These are phyloP conservation scores for Cyclophora punctaria DNA, from an alignment of 2,888 invertebrate species.

Conservation along the genomic window DNA sequence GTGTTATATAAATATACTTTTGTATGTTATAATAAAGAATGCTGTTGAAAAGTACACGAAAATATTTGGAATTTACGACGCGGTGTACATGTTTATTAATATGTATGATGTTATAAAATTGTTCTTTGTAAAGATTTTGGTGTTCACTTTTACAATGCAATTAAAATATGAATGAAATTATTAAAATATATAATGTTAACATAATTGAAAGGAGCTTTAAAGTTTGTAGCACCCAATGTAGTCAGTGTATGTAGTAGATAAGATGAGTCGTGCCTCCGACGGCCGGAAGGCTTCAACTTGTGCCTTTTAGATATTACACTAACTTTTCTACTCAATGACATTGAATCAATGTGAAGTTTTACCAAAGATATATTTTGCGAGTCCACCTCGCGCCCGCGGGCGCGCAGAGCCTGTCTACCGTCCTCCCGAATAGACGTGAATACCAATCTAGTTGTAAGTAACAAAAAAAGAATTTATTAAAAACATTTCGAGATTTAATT, in stretches of 20 bases:
- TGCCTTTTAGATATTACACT: slow-evolving; percentile 16
- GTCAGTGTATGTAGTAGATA: slow-evolving; percentile 1
- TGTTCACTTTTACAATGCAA: too few relatives aligned
- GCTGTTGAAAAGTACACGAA: too few relatives aligned
- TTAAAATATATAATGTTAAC: too few relatives aligned
- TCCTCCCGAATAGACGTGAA: slow-evolving; percentile 45
- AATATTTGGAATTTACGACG: too few relatives aligned
- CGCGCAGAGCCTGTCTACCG: slow-evolving; percentile 20
- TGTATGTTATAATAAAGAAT: too few relatives aligned
- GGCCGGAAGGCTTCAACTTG: slow-evolving; percentile 8
- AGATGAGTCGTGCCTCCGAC: slow-evolving; percentile 13
- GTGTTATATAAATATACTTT: too few relatives aligned
- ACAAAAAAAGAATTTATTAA: slow-evolving; percentile 58
- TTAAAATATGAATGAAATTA: too few relatives aligned
- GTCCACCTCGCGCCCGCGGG: neutral
- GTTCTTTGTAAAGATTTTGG: too few relatives aligned
- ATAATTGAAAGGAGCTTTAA: too few relatives aligned
- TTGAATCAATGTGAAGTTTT: slow-evolving; percentile 18
- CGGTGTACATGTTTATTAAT: too few relatives aligned
- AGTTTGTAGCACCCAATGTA: too few relatives aligned
- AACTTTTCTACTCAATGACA: slow-evolving; percentile 1
- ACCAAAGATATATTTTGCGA: slow-evolving; percentile 36
- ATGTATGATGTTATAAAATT: too few relatives aligned
- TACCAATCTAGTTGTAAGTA: slow-evolving; percentile 60
- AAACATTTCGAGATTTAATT: slow-evolving; percentile 67